Evolutionary conservation across 1,140 invertebrate genomes (phyloP), one percentile per base, ranked within the genome.

Genomic region (Trichoplusia ni): DNA sequence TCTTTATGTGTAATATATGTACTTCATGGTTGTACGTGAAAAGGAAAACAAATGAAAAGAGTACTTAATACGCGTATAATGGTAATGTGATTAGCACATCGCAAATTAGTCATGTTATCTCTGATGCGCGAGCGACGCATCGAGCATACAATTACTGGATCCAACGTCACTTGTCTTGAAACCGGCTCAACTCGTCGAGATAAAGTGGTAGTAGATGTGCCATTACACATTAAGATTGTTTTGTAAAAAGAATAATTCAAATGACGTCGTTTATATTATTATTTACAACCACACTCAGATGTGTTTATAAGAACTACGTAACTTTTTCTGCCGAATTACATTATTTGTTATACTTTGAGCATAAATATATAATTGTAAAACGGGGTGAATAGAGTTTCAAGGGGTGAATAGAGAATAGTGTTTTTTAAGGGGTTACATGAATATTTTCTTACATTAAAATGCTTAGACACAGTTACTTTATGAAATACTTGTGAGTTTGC

Each of bases 51-150:
- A 31, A 21, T 21, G 19, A 13, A 21, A 51, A 31, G 18, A 51
- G 18, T 18, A 21, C 29, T 51, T 51, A 35, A 51, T 35, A 51
- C 31, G 47, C 31, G 21, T 1, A 35, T 51, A 51, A 51, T 51
- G 47, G 40, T 18, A 42, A 31, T 47, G 35, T 61, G 69, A 71
- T 75, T 71, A 75, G 63, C 65, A 60, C 68, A 64, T 68, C 47
- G 58, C 67, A 60, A 72, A 75, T 75, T 71, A 72, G 59, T 69
- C 64, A 54, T 51, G 69, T 69, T 69, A 63, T 67, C 63, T 64
- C 16, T n/a, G 54, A 63, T 64, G 47, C 66, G 58, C 56, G 19
- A 33, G 69, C 53, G 46, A 60, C 56, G 60, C 31, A 59, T 61
- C 56, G 56, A 27, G 46, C 61, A 64, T 66, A 69, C 63, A 59